Percentiles rank a stretch among this genome's conserved stretches.
Evolutionary conservation across 2,797 vertebrate genomes (phyloP).

Genomic region (Pantherophis vulpinus): DNA sequence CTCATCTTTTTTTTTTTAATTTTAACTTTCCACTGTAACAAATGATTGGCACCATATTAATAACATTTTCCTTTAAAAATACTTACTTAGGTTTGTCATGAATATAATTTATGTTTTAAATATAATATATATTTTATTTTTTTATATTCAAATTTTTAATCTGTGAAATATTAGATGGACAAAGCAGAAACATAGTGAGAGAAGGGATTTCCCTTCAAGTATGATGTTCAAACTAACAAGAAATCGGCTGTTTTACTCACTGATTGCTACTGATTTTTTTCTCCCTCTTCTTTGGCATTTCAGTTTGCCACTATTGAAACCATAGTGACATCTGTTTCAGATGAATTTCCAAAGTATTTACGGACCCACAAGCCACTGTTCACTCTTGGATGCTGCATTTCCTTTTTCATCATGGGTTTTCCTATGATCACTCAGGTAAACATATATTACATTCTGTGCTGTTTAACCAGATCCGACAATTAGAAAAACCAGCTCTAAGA

Average conservation of each 20-base stretch:
- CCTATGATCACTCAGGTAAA: slow-evolving; percentile 98
- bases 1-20: neutral
- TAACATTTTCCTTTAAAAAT: neutral
- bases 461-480: neutral
- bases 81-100: neutral
- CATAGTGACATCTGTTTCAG: slow-evolving; percentile 94
- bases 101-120: neutral
- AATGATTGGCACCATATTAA: neutral
- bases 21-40: neutral
- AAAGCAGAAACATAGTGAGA: neutral
- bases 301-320: slow-evolving; percentile 99
- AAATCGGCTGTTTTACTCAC: neutral
- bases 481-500: neutral
- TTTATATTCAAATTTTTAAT: neutral
- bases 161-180: neutral
- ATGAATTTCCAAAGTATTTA: slow-evolving; percentile 94
- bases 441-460: rapidly evolving
- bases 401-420: slow-evolving; percentile 94
- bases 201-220: neutral
- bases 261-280: neutral
- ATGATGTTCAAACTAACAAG: neutral
- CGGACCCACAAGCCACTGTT: slow-evolving; percentile 92
- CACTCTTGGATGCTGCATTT: slow-evolving; percentile 87
- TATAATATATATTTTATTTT: neutral
- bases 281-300: neutral